Evolutionary conservation across 2,113 vertebrate genomes (phyloP), one percentile per base, ranked within the genome.

Genomic region (mouse (Mus musculus)): DNA sequence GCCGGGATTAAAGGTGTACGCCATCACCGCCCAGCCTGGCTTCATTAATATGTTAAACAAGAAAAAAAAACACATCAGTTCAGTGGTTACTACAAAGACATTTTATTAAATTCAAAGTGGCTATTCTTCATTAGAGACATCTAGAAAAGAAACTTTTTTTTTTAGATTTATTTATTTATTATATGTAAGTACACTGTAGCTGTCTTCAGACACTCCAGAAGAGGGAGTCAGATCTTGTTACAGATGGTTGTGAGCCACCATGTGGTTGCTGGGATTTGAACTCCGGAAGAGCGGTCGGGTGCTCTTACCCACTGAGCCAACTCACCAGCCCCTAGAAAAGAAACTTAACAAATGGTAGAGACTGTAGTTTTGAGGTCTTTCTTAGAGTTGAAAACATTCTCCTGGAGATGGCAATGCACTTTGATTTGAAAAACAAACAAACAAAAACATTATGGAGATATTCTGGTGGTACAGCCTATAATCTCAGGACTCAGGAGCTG

Each of bases 71-170:
- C 19, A 82, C 24, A 85, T 54, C 49, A 71, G 9, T 52, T 72
- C 39, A 86, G 67, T 75, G 73, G 39, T 94, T 39, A 28, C 8
- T 86, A 19, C 39, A 33, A 46, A 67, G 61, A 49, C 9, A 69
- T 46, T 71, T 88, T 76, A 71, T 30, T 72, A 92, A 76, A 86
- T 67, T 92, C 16, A 89, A 88, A 69, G 69, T 72, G 9, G 10
- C 33, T 93, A 65, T 20, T 88, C 75, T 81, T 95, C 8, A 92
- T 49, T 72, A 96, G 86, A 90, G 30, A 13, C 42, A 71, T 72
- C 13, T 87, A 33, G 67, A 81, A 63, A 63, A 59, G 26, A 39
- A 19, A 61, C 16, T 63, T 24, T n/a, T n/a, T n/a, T n/a, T n/a
- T n/a, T n/a, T n/a, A n/a, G n/a, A n/a, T n/a, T n/a, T n/a, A n/a